Base-by-base conservation (phyloP, 2,888 invertebrate species). In the Folsomia manolachei region DNA sequence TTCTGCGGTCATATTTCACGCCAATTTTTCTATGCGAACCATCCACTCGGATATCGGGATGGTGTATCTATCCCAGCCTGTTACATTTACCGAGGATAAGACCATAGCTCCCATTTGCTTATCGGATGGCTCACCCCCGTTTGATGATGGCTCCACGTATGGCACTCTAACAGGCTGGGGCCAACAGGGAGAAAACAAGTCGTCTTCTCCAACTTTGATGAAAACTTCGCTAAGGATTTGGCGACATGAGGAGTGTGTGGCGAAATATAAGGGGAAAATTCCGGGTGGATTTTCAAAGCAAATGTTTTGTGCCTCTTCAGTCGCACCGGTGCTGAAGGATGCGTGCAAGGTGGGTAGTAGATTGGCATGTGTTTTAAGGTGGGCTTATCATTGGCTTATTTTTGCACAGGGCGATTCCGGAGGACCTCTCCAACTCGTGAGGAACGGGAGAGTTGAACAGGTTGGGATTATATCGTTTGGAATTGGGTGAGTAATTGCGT, bases 71-170 rank as follows among this genome's bases (percentile, higher is more conserved):
- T 91, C 90, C 81, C 89, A 90, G 78, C 91, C 93, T 0, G 90
- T 94, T 2, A 84, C 87, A 56, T 94, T 90, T 83, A 87, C 88
- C 1, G 88, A 88, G 81, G 88, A 88, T 79, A n/a, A n/a, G n/a
- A n/a, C n/a, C n/a, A 88, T 94, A 73, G 87, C 90, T 72, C 91
- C 94, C 0, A 88, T 95, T 72, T 95, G 94, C 82, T 83, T 94
- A 1, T 53, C 72, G 39, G 70, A 72, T 19, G 71, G 69, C 11
- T 9, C 25, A 25, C 51, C 27, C 21, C 52, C 71, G 7, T 70
- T 67, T 19, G 87, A 87, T 1, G 93, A 90, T 82, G 86, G 88
- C 51, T 92, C 91, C n/a, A 69, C 67, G n/a, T 23, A 21, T 64
- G 76, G 70, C 18, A 72, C 62, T n/a, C n/a, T 76, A n/a, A 66